phyloP scores from a whole-genome alignment of 2,797 vertebrate species.

The Sciurus carolinensis region DNA sequence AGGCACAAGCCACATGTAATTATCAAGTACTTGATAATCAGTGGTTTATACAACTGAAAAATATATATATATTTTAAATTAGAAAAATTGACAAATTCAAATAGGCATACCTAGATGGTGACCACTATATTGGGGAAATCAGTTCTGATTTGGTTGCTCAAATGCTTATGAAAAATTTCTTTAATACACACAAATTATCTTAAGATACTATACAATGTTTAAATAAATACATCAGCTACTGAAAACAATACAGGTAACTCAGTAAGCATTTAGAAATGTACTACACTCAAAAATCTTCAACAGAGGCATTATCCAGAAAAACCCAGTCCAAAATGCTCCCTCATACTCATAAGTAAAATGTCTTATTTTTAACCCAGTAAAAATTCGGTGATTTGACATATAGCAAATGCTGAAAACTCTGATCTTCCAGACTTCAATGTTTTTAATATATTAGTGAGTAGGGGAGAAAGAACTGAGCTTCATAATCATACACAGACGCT shows the following conservation, averaged over 20 bases:
- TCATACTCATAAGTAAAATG: no score
- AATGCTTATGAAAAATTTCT: conserved; percentile 42
- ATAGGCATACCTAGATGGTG: neutral
- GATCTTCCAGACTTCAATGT: no score
- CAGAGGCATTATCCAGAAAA: no score
- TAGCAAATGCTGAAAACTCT: no score
- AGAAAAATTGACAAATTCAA: conserved; percentile 2
- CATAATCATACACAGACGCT: no score
- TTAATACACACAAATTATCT: neutral
- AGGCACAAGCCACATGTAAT: neutral
- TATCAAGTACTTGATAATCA: conserved; percentile 11
- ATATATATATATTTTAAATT: neutral
- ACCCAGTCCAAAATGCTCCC: no score
- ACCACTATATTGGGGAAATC: neutral
- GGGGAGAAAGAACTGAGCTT: no score
- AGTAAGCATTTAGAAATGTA: conserved; percentile 30
- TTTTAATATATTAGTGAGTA: no score
- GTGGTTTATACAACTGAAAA: neutral
- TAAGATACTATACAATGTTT: neutral
- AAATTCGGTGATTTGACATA: no score
- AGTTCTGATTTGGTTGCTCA: neutral
- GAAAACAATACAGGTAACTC: conserved; percentile 38
- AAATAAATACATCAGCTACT: neutral
- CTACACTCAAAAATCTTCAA: neutral
- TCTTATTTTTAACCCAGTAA: no score